A percentile compares a stretch with the other conserved stretches of the same genome.
phyloP scores from a whole-genome alignment of 2,888 invertebrate species.

The Leptothorax acervorum region DNA sequence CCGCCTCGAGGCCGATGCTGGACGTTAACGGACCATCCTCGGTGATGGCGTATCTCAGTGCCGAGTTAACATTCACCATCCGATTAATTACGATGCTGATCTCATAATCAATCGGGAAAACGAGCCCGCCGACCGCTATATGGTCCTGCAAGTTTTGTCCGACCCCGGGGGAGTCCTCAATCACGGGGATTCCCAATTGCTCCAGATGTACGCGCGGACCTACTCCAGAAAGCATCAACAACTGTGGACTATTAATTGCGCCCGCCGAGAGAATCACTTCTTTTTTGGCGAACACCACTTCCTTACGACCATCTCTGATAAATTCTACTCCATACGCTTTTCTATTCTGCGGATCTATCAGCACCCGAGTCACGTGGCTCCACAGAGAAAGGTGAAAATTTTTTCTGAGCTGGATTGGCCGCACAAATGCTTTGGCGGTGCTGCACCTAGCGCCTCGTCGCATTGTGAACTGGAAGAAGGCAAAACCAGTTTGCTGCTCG shows the following conservation, averaged over 20 bases:
- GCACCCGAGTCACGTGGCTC: conserved; percentile 92
- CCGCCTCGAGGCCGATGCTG: conserved; percentile 94
- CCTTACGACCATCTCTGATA: conserved; percentile 89
- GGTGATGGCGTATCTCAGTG: conserved; percentile 93
- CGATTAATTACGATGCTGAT: conserved; percentile 93
- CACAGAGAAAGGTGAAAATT: conserved; percentile 94
- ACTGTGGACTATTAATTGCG: conserved; percentile 95
- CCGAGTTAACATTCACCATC: conserved; percentile 93
- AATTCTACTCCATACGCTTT: conserved; percentile 94
- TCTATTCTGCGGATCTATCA: conserved; percentile 90
- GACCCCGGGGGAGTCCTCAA: conserved; percentile 93
- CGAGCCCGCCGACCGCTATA: conserved; percentile 94
- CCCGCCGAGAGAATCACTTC: conserved; percentile 96
- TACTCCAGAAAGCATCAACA: conserved; percentile 96
- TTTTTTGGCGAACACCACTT: conserved; percentile 89
- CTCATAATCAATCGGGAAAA: conserved; percentile 93
- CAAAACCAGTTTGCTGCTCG: conserved; percentile 94
- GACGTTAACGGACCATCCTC: conserved; percentile 95
- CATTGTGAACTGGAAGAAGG: conserved; percentile 96
- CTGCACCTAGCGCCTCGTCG: conserved; percentile 93
- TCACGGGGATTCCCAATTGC: conserved; percentile 90
- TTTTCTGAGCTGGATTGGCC: conserved; percentile 91
- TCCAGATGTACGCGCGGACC: conserved; percentile 92
- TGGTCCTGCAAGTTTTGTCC: conserved; percentile 96
- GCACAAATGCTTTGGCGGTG: conserved; percentile 93